phyloP scores from a whole-genome alignment of 2,797 vertebrate genomes.

The Trachurus trachurus region DNA sequence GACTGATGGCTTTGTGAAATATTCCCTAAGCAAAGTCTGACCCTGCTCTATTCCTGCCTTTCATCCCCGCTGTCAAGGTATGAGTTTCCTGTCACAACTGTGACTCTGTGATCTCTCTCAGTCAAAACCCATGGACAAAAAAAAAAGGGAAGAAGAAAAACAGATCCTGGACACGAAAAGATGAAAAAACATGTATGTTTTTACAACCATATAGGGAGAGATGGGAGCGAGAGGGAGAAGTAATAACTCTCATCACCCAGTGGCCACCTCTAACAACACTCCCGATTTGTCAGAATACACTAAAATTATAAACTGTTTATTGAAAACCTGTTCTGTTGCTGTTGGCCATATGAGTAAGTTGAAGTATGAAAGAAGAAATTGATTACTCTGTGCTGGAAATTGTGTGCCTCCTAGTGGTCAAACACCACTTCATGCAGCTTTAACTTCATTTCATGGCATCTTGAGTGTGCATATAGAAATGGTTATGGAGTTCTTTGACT shows the following conservation, averaged over 20 bases:
- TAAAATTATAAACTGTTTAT: conserved; percentile 11
- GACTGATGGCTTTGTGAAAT: conserved; percentile 68
- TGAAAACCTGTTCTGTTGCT: not conserved
- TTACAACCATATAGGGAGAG: conserved; percentile 12
- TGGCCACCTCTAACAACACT: conserved; percentile 43
- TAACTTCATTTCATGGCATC: conserved; percentile 6
- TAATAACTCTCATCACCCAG: conserved; percentile 45
- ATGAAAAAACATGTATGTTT: conserved; percentile 14
- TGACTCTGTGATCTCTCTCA: conserved; percentile 64
- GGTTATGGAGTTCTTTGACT: not conserved
- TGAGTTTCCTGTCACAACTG: conserved; percentile 63
- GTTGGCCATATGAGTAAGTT: not conserved
- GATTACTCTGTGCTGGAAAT: not conserved
- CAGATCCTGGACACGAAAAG: conserved; percentile 14
- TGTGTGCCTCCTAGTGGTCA: conserved; percentile 1
- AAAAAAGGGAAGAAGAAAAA: not conserved
- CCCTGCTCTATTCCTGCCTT: conserved; percentile 62
- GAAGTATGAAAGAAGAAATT: not conserved
- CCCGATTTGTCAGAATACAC: conserved; percentile 46
- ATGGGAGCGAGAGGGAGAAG: conserved; percentile 4
- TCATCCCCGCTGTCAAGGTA: conserved; percentile 66
- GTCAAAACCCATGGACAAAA: conserved; percentile 33
- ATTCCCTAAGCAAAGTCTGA: conserved; percentile 66
- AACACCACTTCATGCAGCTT: conserved; percentile 20
- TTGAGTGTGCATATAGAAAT: conserved; percentile 10